Evolutionary conservation across 2,888 invertebrate species (phyloP), one percentile per base, ranked within the genome.

Genomic region (Netelia virgata): DNA sequence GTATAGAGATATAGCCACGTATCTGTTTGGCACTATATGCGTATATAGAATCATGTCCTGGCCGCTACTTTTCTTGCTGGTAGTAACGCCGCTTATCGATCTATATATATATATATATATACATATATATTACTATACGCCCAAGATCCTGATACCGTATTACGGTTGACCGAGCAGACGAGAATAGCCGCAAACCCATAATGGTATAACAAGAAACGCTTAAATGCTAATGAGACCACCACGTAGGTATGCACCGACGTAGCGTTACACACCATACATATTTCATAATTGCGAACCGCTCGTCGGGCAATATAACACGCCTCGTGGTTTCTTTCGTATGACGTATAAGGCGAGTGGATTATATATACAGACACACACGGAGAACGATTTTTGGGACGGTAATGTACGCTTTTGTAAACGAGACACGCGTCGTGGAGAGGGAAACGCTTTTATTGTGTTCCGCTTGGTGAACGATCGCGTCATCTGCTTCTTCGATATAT

Each of bases 181-280:
- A 61, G 72, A 74, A 82, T 76, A 66, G 75, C 72, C 57, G 69
- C 76, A 64, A 76, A 79, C 74, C 55, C 72, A 50, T 70, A 47
- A 78, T 53, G 53, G 18, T 70, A 64, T 68, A 77, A 72, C 50
- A 63, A 76, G 75, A 79, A 79, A 82, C 70, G 61, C 72, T 82
- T 75, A 68, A 85, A 85, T 85, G 85, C 82, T 85, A 85, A 85
- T 85, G 82, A 82, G 85, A 84, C 84, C 82, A 66, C 36, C 75
- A 70, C 82, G 79, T 41, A 47, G 28, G 36, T 75, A 75, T 66
- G 57, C 57, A 76, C 53, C 68, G 47, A 57, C 55, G 43, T 70
- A 14, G 16, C 61, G 63, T 53, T n/a, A 16, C 50, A 63, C 41
- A 47, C 53, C 70, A 75, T 74, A 78, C 69, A 84, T 83, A 83